Evolutionary conservation across 2,113 vertebrate genomes (phyloP), one percentile per base, ranked within the genome.

Genomic region (Motacilla alba): DNA sequence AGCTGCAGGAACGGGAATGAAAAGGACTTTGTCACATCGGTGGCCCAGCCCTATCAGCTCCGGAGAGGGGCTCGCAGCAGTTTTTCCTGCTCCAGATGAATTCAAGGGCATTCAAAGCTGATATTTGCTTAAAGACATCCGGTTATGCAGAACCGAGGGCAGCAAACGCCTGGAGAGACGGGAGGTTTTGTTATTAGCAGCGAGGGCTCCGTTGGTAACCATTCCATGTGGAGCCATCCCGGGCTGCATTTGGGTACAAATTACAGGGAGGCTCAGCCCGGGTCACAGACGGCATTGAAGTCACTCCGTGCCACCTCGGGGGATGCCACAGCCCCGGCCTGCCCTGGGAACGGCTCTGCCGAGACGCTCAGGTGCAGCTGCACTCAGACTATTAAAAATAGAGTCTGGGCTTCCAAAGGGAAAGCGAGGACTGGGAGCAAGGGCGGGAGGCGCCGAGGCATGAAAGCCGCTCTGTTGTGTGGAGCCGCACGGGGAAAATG

Each of bases 341-440:
- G 24, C 55, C 89, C 76, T 88, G 94, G 91, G 94, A 92, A 89
- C 63, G 5, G 93, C 93, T 87, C 95, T 53, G 93, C 95, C 46
- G 17, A 93, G 94, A 92, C 79, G 0, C 43, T 70, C 49, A 43
- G 93, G 85, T 78, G 87, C 92, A 93, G 92, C 73, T 44, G 6
- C 33, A 15, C 74, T 87, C 87, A 89, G 87, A 95, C 81, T 55
- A 87, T 87, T 49, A 59, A 91, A 94, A 89, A 53, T 1, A 83
- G 44, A 89, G 94, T 87, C 91, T 85, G 89, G 70, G 47, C 82
- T 62, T 17, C 88, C 7, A 24, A 33, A 18, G 28, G 35, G 35
- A 28, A 26, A 60, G 58, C 81, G 3, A 43, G 60, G 67, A 27
- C 78, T 4, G 75, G 33, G 60, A 90, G 90, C 24, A 0, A 74